phyloP scores from a whole-genome alignment of 1,140 invertebrate genomes.

The Drosophila arizonae region DNA sequence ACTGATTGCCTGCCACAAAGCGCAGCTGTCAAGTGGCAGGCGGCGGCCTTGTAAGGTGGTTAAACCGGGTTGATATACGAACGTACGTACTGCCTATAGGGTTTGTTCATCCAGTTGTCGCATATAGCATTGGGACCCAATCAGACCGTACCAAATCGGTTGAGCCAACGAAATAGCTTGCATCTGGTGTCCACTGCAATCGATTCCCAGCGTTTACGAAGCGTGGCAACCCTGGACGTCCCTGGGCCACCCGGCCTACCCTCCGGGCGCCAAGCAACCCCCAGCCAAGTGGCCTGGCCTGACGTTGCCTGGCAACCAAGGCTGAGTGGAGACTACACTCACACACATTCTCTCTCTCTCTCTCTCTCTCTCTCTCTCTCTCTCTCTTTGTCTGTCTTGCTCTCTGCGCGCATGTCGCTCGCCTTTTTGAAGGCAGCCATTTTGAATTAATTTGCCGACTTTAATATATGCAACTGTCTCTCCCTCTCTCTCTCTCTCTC shows the following conservation, averaged over 20 bases:
- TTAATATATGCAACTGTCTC: slow-evolving; percentile 12
- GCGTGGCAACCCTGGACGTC: neutral
- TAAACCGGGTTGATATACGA: slow-evolving; percentile 27
- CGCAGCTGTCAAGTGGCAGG: slow-evolving; percentile 62
- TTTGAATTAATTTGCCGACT: slow-evolving; percentile 69
- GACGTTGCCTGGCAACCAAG: slow-evolving; percentile 57
- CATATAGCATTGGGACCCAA: slow-evolving; percentile 46
- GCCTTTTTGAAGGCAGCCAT: slow-evolving; percentile 63
- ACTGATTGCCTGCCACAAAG: slow-evolving; percentile 40
- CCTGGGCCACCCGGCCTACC: slow-evolving; percentile 7
- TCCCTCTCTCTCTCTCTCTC: neutral
- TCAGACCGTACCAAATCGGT: slow-evolving; percentile 39
- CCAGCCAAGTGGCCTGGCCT: slow-evolving; percentile 19
- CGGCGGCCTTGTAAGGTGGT: slow-evolving; percentile 30
- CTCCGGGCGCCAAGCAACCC: slow-evolving; percentile 44
- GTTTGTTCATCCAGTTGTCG: neutral
- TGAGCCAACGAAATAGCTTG: slow-evolving; percentile 71
- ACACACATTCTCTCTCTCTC: slow-evolving; percentile 15
- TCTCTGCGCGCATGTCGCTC: slow-evolving; percentile 53
- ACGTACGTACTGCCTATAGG: no score
- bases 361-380: slow-evolving; percentile 17
- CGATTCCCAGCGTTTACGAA: slow-evolving; percentile 53
- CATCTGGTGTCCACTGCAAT: slow-evolving; percentile 75
- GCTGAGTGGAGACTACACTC: slow-evolving; percentile 57
- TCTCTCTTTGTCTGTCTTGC: slow-evolving; percentile 23